phyloP scores from a whole-genome alignment of 2,888 invertebrate species.

The Amphipoea oculea region DNA sequence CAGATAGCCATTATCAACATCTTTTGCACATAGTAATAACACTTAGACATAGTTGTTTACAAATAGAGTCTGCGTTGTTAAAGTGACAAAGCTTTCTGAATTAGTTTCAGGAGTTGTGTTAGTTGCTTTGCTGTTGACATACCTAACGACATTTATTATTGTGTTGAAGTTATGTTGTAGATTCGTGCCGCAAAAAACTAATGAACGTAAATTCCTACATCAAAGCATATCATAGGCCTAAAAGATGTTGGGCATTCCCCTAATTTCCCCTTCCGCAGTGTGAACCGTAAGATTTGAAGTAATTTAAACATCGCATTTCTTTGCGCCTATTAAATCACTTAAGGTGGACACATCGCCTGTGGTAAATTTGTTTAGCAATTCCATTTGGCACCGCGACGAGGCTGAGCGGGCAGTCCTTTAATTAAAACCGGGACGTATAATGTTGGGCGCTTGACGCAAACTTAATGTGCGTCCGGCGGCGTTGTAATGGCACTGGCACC shows the following conservation, averaged over 20 bases:
- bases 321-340: slow-evolving; percentile 90
- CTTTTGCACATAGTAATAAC: slow-evolving; percentile 65
- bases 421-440: slow-evolving; percentile 89
- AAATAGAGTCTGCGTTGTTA: slow-evolving; percentile 50
- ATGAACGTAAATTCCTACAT: slow-evolving; percentile 45
- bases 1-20: slow-evolving; percentile 63
- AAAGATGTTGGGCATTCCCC: slow-evolving; percentile 61
- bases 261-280: slow-evolving; percentile 66
- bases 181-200: slow-evolving; percentile 18
- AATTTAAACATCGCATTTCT: slow-evolving; percentile 88
- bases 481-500: slow-evolving; percentile 83
- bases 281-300: slow-evolving; percentile 80
- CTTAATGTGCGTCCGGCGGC: slow-evolving; percentile 88
- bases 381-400: slow-evolving; percentile 86
- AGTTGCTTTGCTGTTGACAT: slow-evolving; percentile 7
- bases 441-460: slow-evolving; percentile 86
- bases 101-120: slow-evolving; percentile 11
- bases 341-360: slow-evolving; percentile 90
- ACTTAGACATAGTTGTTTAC: slow-evolving; percentile 55
- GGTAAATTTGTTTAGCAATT: slow-evolving; percentile 90
- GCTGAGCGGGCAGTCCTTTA: slow-evolving; percentile 88
- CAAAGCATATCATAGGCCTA: slow-evolving; percentile 61
- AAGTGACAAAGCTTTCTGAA: slow-evolving; percentile 23
- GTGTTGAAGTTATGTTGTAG: neutral
- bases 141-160: slow-evolving; percentile 14